phyloP scores from a whole-genome alignment of 2,888 invertebrate genomes.

The Drosophila pseudotakahashii region DNA sequence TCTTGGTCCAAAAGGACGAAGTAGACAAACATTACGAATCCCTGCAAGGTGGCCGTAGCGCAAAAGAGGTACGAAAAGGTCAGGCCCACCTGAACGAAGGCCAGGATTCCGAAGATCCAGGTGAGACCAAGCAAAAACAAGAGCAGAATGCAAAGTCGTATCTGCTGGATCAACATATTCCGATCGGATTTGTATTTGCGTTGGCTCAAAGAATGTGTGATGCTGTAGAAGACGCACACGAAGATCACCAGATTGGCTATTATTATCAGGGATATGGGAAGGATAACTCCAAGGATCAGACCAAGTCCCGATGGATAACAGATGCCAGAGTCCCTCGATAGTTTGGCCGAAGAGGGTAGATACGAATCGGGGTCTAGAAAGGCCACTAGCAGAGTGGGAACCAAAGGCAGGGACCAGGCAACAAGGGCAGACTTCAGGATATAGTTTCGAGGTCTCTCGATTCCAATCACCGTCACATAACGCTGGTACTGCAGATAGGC shows the following conservation, averaged over 20 bases:
- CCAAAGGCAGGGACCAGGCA: constrained; percentile 87
- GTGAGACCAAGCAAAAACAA: constrained; percentile 87
- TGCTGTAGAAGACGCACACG: too few species aligned
- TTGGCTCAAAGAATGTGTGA: too few species aligned
- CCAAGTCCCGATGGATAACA: constrained; percentile 86
- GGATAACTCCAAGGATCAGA: constrained; percentile 79
- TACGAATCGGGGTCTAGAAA: constrained; percentile 85
- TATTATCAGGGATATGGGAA: too few species aligned
- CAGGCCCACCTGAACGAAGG: constrained; percentile 85
- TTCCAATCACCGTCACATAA: constrained; percentile 88
- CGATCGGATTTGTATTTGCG: too few species aligned
- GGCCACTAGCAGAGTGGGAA: constrained; percentile 85
- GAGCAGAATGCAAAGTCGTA: constrained; percentile 83
- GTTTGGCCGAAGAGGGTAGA: constrained; percentile 75
- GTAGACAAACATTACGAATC: constrained; percentile 87
- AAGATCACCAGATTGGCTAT: too few species aligned
- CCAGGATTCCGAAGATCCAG: constrained; percentile 87
- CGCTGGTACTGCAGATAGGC: constrained; percentile 88
- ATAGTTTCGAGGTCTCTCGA: constrained; percentile 86
- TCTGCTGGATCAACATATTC: too few species aligned
- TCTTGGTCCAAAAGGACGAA: constrained; percentile 86
- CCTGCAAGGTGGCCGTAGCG: constrained; percentile 87
- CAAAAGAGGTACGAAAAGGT: constrained; percentile 87
- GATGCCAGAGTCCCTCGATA: constrained; percentile 81
- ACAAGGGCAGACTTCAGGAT: constrained; percentile 87